Evolutionary conservation across 1,140 invertebrate species (phyloP).

Genomic region (Globodera rostochiensis): DNA sequence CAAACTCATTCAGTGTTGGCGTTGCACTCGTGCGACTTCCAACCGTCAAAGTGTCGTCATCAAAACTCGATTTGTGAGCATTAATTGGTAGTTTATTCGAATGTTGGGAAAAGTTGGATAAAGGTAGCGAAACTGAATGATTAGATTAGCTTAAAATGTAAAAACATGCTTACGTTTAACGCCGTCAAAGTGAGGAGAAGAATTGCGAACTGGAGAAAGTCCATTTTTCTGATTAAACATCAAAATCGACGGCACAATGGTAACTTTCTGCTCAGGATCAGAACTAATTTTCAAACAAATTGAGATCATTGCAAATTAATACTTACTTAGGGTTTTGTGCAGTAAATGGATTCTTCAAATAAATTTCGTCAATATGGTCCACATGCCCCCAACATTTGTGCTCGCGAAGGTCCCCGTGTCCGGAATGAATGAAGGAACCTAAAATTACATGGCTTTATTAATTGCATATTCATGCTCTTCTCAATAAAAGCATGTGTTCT

Average conservation of each 20-base stretch:
- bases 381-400: slow-evolving; percentile 50
- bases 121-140: background rate
- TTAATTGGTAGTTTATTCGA: background rate
- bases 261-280: slow-evolving; percentile 19
- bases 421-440: slow-evolving; percentile 54
- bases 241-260: slow-evolving; percentile 8
- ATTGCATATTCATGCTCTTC: slow-evolving; percentile 15
- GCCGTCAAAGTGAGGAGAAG: background rate
- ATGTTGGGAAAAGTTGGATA: background rate
- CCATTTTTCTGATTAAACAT: slow-evolving; percentile 17
- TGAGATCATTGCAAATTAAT: background rate
- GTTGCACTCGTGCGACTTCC: background rate
- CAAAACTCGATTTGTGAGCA: too few relatives aligned
- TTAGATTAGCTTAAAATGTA: too few relatives aligned
- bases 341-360: slow-evolving; percentile 45
- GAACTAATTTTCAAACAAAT: slow-evolving; percentile 5
- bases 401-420: slow-evolving; percentile 46
- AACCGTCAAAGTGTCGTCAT: background rate
- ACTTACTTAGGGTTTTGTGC: slow-evolving; percentile 20
- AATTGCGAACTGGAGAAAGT: background rate
- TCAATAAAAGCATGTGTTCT: too few relatives aligned
- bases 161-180: too few relatives aligned
- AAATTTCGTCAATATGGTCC: slow-evolving; percentile 50
- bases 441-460: slow-evolving; percentile 11
- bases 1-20: background rate